These are phyloP conservation scores for Ormyrus pomaceus DNA, from an alignment of 2,888 invertebrate genomes.

Conservation along the genomic window DNA sequence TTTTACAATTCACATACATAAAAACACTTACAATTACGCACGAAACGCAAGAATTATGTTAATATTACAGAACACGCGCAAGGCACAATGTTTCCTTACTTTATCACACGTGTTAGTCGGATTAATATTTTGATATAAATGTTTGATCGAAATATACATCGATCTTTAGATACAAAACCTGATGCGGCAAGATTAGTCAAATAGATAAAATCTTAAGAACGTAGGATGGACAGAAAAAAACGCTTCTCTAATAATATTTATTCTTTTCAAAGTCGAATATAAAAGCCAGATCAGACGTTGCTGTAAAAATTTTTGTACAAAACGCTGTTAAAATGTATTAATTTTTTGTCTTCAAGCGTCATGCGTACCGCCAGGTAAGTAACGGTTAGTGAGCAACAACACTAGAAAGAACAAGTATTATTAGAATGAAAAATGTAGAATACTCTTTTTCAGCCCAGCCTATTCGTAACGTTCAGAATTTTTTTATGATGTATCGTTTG, in stretches of 20 bases:
- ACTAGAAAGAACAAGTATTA: conserved; percentile 16
- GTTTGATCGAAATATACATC: conserved; percentile 15
- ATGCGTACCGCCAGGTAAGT: conserved; percentile 27
- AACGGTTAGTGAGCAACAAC: conserved; percentile 14
- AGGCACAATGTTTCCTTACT: conserved; percentile 70
- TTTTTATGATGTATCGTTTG: conserved; percentile 43
- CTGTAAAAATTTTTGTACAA: too few species aligned
- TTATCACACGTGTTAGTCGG: conserved; percentile 71
- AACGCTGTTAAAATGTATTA: conserved; percentile 11
- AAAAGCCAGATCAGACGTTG: too few species aligned
- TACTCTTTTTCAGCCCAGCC: conserved; percentile 37
- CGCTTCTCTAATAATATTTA: conserved; percentile 27
- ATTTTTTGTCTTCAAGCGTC: conserved; percentile 23
- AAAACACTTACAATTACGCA: conserved; percentile 50
- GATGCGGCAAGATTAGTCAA: conserved; percentile 39
- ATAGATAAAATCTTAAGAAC: conserved; percentile 18
- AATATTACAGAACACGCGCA: conserved; percentile 70
- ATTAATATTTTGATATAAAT: conserved; percentile 53
- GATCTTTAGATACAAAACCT: conserved; percentile 37
- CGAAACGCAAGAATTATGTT: conserved; percentile 52
- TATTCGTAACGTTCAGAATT: conserved; percentile 19
- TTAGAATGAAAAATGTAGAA: conserved; percentile 6
- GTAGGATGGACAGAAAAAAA: conserved; percentile 30
- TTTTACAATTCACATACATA: conserved; percentile 44
- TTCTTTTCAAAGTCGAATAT: neutral